phyloP scores from a whole-genome alignment of 2,797 vertebrate species.

The Epinephelus coioides region DNA sequence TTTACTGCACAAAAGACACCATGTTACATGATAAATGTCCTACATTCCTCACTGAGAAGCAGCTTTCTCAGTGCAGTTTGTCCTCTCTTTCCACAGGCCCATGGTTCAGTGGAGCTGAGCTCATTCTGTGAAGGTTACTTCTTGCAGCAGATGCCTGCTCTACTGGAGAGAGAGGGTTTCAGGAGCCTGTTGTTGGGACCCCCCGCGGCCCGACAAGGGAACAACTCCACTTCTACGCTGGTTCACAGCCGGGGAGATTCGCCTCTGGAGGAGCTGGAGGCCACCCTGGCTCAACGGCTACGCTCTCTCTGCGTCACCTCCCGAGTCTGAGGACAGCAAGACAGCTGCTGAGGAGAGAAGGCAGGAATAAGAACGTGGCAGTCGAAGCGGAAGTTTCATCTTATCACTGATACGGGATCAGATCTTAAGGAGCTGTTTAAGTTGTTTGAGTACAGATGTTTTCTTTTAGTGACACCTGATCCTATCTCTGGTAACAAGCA shows the following conservation, averaged over 20 bases:
- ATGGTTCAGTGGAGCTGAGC: conserved; percentile 90
- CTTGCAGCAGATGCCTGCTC: conserved; percentile 93
- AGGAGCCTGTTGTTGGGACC: conserved; percentile 90
- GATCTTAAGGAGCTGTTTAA: conserved; percentile 13
- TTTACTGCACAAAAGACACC: not conserved
- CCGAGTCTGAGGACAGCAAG: conserved; percentile 86
- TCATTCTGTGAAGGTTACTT: conserved; percentile 95
- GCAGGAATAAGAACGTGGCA: conserved; percentile 15
- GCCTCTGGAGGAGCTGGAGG: conserved; percentile 91
- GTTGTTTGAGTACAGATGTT: conserved; percentile 14
- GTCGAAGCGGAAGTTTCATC: conserved; percentile 16
- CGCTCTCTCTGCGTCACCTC: conserved; percentile 93
- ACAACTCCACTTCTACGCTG: conserved; percentile 64
- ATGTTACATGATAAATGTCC: not conserved
- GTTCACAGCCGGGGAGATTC: conserved; percentile 85
- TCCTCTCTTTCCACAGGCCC: conserved; percentile 81
- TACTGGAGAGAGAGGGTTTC: conserved; percentile 94
- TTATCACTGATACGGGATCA: conserved; percentile 40
- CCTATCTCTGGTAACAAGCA: conserved; percentile 21
- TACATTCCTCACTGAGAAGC: not conserved
- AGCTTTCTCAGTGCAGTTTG: not conserved
- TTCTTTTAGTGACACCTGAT: conserved; percentile 26
- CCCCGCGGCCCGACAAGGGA: conserved; percentile 87
- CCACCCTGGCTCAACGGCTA: conserved; percentile 88
- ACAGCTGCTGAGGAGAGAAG: conserved; percentile 39